Base-by-base conservation (phyloP, 2,113 vertebrate species). In the Nothoprocta pentlandii region DNA sequence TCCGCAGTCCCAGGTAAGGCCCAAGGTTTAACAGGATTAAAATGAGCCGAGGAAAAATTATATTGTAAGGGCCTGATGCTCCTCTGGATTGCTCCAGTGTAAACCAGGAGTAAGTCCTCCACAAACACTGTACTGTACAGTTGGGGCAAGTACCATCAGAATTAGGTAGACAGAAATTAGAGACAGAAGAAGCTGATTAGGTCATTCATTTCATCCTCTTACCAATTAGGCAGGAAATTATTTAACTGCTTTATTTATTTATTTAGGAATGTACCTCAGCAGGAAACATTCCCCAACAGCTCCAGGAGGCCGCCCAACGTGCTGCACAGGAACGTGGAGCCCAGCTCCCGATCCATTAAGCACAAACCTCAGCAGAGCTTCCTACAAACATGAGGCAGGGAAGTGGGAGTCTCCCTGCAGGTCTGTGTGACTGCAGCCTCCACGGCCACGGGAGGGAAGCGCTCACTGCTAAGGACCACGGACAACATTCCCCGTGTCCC, bases 171-270 rank as follows among this genome's bases (percentile, higher is more conserved):
- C 73, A 95, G 93, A 68, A 95, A 87, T 7, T 10, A 69, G 58
- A 94, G 90, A 81, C 93, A 92, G 85, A 86, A 90, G 32, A 89
- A 36, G 49, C 85, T 95, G 90, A 93, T 93, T 81, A 93, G 95
- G 94, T 93, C 96, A 93, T 86, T 88, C 73, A 81, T 76, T 95
- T 93, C 70, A 68, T 76, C 83, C 95, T 95, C 77, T 95, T 84
- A 68, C 80, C 90, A 94, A 96, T 94, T 96, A 95, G 83, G 61
- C 83, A 94, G 93, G 94, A 96, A 96, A 96, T 95, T 92, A 90
- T 91, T 96, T 96, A 93, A 94, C 93, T 87, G 91, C 86, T 94
- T 95, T 95, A 96, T 96, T 96, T 97, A 93, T 96, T 97, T 94
- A 90, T 94, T 97, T 95, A 94, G 93, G 80, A 96, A 94, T 76